Evolutionary conservation across 2,888 invertebrate species (phyloP), one percentile per base, ranked within the genome.

Genomic region (Athalia rosae): DNA sequence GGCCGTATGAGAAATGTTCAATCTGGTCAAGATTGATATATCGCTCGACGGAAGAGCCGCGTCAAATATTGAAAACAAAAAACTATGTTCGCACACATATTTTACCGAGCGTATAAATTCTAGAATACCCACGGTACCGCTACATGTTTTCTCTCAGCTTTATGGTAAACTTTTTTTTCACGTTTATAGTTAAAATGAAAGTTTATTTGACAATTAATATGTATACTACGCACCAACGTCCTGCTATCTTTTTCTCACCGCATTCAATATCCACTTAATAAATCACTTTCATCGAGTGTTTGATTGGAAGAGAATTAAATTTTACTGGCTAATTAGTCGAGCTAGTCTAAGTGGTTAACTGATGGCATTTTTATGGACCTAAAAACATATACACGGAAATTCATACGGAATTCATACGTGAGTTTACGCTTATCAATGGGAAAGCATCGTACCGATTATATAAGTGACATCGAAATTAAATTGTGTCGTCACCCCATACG

Each of bases 1-100:
- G 28, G 28, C 28, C 43, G 58, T 8, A 15, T 45, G 56, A 71
- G 45, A 13, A 58, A 71, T 71, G 71, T 58, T 56, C 58, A 58
- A 58, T 71, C 6, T 45, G 56, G 28, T 45, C 71, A 71, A 71
- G 45, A 58, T 71, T 71, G 71, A 71, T 71, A 58, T 45, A 71
- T 58, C 13, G 58, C 43, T 11, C 43, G 13, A 58, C 43, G 9
- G 71, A 43, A 45, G 71, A 71, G 45, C 71, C 47, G 50, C 71
- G 58, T 56, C 43, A 58, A 43, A 71, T 56, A 58, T 45, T 4
- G 13, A 71, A 71, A 58, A 71, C 58, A 43, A 45, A 58, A 71
- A 58, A 58, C 71, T 71, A 45, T 71, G 13, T n/a, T 48, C 67
- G 3, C 9, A 6, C 28, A 50, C 11, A 67, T 67, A 53, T 67